Percentiles rank a stretch among this genome's conserved stretches.
Conservation (phyloP, 2,797 vertebrate genomes). For the Macrochelys suwanniensis region DNA sequence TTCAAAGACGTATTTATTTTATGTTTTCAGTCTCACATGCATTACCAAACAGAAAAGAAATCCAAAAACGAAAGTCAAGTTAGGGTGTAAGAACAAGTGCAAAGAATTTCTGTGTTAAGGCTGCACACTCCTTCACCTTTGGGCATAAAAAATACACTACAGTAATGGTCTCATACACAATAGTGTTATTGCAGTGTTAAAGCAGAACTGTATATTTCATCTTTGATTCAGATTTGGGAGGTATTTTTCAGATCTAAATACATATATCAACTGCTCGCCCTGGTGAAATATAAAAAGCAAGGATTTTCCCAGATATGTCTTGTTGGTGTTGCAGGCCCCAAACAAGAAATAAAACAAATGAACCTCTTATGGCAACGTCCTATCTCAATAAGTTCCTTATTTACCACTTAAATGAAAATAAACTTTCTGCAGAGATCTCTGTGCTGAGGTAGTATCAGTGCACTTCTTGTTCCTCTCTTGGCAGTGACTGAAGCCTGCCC, state of each 20-base stretch:
- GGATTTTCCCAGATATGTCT: neutral
- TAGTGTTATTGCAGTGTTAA: neutral
- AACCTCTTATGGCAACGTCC: neutral
- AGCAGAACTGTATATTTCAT: neutral
- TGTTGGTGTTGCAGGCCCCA: neutral
- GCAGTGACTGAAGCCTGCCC: neutral
- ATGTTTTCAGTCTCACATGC: constrained; percentile 18
- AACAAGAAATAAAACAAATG: neutral
- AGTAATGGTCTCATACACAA: neutral
- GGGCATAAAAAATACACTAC: neutral
- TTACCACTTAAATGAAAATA: constrained; percentile 2
- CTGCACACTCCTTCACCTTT: constrained; percentile 3
- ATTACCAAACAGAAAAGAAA: constrained; percentile 30
- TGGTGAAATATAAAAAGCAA: neutral
- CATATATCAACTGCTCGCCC: neutral
- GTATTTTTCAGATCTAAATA: neutral
- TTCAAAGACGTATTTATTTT: neutral
- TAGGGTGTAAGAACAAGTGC: neutral
- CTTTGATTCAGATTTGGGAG: constrained; percentile 1
- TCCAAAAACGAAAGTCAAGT: neutral
- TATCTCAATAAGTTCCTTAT: neutral
- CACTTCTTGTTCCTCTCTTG: neutral
- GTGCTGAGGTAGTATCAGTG: neutral
- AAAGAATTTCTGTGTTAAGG: neutral
- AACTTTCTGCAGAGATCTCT: neutral